Evolutionary conservation across 2,797 vertebrate species (phyloP).

Genomic region (Kryptopterus vitreolus): DNA sequence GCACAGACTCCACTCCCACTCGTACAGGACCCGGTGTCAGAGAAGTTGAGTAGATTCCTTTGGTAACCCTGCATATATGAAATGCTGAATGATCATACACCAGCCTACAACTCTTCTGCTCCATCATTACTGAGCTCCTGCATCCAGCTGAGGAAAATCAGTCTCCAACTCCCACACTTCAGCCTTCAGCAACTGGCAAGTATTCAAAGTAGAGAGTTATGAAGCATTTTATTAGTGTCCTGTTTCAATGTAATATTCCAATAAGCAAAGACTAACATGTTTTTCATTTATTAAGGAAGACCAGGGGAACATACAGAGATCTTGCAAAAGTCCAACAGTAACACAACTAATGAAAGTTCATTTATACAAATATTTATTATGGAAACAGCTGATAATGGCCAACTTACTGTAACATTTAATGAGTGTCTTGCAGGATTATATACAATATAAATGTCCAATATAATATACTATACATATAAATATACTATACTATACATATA

Average conservation of each 20-base stretch:
- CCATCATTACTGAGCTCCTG: background rate
- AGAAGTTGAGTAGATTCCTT: background rate
- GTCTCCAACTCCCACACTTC: conserved; percentile 20
- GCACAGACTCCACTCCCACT: background rate
- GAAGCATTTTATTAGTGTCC: conserved; percentile 3
- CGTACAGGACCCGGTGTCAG: background rate
- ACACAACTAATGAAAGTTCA: background rate
- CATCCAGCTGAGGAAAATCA: conserved; percentile 17
- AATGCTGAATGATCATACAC: conserved; percentile 5
- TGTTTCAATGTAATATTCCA: background rate
- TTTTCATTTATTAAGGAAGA: background rate
- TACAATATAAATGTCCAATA: too few relatives aligned
- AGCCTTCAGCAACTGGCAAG: conserved; percentile 16
- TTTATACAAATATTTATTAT: background rate
- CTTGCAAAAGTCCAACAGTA: background rate
- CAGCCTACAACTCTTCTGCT: conserved; percentile 11
- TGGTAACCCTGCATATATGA: conserved; percentile 3
- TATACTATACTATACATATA: too few relatives aligned
- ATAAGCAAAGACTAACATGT: background rate
- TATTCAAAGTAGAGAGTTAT: background rate
- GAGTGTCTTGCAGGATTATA: background rate
- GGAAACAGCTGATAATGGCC: background rate
- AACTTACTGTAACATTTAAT: background rate
- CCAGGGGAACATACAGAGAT: background rate
- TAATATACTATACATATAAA: too few relatives aligned